Evolutionary conservation across 2,888 invertebrate species (phyloP).

Genomic region (Sialis lutaria): DNA sequence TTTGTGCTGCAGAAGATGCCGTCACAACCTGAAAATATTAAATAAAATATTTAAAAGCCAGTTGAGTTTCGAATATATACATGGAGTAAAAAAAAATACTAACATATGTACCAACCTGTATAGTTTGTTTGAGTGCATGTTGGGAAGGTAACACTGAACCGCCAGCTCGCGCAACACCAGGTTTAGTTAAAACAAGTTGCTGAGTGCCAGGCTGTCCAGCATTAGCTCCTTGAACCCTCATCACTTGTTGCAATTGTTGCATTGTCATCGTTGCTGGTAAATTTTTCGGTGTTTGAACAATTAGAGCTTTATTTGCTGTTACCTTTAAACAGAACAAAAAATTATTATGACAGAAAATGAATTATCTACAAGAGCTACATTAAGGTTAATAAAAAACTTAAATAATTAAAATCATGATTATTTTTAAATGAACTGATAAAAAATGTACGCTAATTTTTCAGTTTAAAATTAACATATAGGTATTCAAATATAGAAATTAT

Average conservation of each 20-base stretch:
- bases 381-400: background rate
- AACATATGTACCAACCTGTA: constrained; percentile 30
- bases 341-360: constrained; percentile 1
- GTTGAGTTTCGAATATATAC: constrained; percentile 1
- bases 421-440: background rate
- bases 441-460: background rate
- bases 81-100: constrained; percentile 10
- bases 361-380: background rate
- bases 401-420: background rate
- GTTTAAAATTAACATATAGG: too few species aligned
- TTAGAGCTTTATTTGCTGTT: constrained; percentile 26
- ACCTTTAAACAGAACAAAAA: constrained; percentile 13
- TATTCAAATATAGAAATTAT: too few species aligned
- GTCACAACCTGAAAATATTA: constrained; percentile 30
- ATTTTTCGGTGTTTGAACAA: constrained; percentile 49
- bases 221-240: constrained; percentile 27
- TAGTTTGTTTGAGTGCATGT: constrained; percentile 38
- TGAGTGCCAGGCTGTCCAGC: constrained; percentile 20
- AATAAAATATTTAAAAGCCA: constrained; percentile 4
- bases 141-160: constrained; percentile 37
- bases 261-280: constrained; percentile 46
- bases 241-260: constrained; percentile 58
- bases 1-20: constrained; percentile 28
- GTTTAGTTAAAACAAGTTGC: constrained; percentile 41
- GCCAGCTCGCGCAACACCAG: constrained; percentile 42